These are phyloP conservation scores for Peromyscus aztecus DNA, from an alignment of 2,797 vertebrate species.

Conservation along the genomic window DNA sequence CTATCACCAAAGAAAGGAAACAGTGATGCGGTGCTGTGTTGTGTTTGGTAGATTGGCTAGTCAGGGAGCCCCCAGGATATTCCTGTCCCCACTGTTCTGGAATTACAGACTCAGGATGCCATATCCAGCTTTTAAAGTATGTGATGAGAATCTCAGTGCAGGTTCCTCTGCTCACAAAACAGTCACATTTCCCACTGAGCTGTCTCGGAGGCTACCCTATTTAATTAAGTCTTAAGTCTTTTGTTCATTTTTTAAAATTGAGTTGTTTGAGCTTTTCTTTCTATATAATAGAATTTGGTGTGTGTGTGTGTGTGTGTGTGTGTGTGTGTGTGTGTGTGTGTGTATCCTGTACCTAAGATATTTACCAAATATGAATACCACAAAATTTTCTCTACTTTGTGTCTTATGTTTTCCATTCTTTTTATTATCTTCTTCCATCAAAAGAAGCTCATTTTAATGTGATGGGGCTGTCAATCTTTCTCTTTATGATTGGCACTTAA, in stretches of 20 bases:
- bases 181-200: not conserved
- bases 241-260: not conserved
- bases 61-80: not conserved
- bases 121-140: not conserved
- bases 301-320: too few relatives aligned
- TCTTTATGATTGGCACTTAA: not conserved
- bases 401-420: not conserved
- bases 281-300: not conserved
- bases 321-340: too few relatives aligned
- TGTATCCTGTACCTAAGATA: not conserved
- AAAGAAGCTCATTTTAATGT: not conserved
- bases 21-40: not conserved
- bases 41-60: not conserved
- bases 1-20: not conserved
- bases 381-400: not conserved
- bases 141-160: not conserved
- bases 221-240: not conserved
- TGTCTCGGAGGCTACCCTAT: not conserved
- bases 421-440: not conserved
- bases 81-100: not conserved
- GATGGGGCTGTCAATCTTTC: not conserved
- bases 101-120: not conserved
- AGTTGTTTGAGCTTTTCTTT: not conserved
- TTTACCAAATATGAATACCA: not conserved
- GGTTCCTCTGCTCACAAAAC: too few relatives aligned